Base-by-base conservation (phyloP, 1,140 invertebrate genomes). In the Pseudomyrmex flavicornis region DNA sequence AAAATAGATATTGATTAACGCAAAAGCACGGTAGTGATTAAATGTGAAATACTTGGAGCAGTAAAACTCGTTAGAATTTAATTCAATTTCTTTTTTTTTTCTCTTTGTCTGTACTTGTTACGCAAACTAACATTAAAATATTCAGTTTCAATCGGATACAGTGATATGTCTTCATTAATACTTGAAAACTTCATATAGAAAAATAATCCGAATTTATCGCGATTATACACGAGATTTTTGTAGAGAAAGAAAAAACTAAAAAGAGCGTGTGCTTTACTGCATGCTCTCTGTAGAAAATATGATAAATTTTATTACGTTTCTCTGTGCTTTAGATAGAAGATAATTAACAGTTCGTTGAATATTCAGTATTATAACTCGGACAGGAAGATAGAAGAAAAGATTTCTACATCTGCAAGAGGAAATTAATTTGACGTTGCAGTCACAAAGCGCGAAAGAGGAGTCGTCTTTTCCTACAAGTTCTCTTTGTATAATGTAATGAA, bases 61-160 rank as follows among this genome's bases (percentile, higher is more conserved):
- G 46, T 77, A 56, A 77, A 77, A 77, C 52, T 77, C 63, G 13
- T 77, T 56, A 77, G 35, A 46, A 77, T 46, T 10, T 77, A 75
- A 63, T 69, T 35, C 35, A 35, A 77, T 77, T 26, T 17, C 50
- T 68, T 56, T 77, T 69, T 75, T 22, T 56, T 68, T 17, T 48
- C 13, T 44, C 59, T 35, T 35, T 52, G 15, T 12, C n/a, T n/a
- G 15, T 48, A 26, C 8, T 48, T 44, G 35, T 4, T 46, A 62
- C 10, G 2, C 52, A 56, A 68, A 66, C 48, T 48, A 69, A 68
- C 35, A 68, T 68, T 26, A 77, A 77, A 44, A 58, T 56, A 69
- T 77, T 56, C 63, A 69, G 9, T 77, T 68, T 56, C 63, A 68
- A 77, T 77, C 48, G 10, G 68, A 77, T 69, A 46, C n/a, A 77